Evolutionary conservation across 2,888 invertebrate genomes (phyloP), one percentile per base, ranked within the genome.

Genomic region (Amphipyra tragopoginis): DNA sequence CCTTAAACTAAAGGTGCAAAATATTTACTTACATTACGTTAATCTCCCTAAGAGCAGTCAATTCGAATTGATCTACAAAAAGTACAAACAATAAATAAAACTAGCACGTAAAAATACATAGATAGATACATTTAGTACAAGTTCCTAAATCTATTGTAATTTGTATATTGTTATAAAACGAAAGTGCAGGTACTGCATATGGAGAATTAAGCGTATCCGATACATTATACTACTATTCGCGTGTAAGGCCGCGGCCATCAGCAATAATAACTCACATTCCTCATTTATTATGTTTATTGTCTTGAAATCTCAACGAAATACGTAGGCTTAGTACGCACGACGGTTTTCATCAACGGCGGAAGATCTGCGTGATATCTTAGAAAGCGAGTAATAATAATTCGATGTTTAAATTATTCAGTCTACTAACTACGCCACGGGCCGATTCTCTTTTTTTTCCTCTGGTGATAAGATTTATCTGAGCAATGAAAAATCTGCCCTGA

Each of bases 21-120:
- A 84, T 83, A 84, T 86, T 86, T 80, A 87, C 92, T 91, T 92
- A 92, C 78, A 84, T 82, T 89, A 90, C 75, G 85, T 92, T 91
- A 92, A 92, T 92, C 91, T 91, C 90, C 88, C 90, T 91, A 90
- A 86, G 85, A 89, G 87, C 91, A 92, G 92, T 93, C 93, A 89
- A 90, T 89, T 91, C 88, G 86, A 89, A 90, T 90, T 90, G 86
- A 89, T 90, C 91, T 92, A 93, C 88, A 89, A 89, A 78, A 87
- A 86, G 79, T 90, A 90, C 82, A 89, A 88, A 88, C 77, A 90
- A 92, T 90, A 92, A 91, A 90, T 91, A 90, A 75, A 81, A 87
- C 85, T 88, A 90, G 83, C 84, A 84, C 86, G 81, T 89, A 87
- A 84, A 87, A 88, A 77, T n/a, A n/a, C n/a, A n/a, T 78, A 78